Percentiles rank a stretch among this genome's conserved stretches.
These are phyloP conservation scores for Pelobates fuscus DNA, from an alignment of 2,113 vertebrate genomes.

Conservation along the genomic window DNA sequence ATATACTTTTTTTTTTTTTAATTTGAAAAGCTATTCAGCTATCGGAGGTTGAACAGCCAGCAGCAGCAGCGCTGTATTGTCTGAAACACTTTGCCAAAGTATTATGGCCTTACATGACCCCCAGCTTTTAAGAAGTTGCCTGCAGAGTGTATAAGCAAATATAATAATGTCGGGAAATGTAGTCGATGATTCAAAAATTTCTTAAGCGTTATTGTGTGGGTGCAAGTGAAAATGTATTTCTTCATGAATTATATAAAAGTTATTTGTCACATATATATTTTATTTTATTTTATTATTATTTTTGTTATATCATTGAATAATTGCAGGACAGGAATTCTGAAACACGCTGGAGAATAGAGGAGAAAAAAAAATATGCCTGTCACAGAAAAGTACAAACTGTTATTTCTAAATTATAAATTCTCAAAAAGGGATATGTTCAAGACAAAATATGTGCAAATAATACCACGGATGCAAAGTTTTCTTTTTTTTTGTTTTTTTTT, in stretches of 20 bases:
- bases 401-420: neutral
- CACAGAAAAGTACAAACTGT: neutral
- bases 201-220: constrained; percentile 57
- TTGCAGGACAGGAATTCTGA: neutral
- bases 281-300: no score
- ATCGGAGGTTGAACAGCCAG: constrained; percentile 56
- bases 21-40: constrained; percentile 58
- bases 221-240: constrained; percentile 47
- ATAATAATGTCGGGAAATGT: constrained; percentile 56
- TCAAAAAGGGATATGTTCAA: neutral
- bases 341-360: neutral
- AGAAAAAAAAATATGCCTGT: neutral
- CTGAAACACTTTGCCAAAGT: constrained; percentile 57
- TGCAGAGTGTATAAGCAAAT: constrained; percentile 58
- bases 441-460: neutral
- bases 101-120: constrained; percentile 62
- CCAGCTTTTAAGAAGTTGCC: constrained; percentile 53
- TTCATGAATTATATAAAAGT: constrained; percentile 32
- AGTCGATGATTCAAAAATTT: constrained; percentile 54
- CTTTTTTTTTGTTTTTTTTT: no score
- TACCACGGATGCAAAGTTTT: no score
- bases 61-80: constrained; percentile 55
- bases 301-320: constrained; percentile 19
- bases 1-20: constrained; percentile 50
- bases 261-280: constrained; percentile 11